These are phyloP conservation scores for Agrilus biguttatus DNA, from an alignment of 2,888 invertebrate species.

Conservation along the genomic window DNA sequence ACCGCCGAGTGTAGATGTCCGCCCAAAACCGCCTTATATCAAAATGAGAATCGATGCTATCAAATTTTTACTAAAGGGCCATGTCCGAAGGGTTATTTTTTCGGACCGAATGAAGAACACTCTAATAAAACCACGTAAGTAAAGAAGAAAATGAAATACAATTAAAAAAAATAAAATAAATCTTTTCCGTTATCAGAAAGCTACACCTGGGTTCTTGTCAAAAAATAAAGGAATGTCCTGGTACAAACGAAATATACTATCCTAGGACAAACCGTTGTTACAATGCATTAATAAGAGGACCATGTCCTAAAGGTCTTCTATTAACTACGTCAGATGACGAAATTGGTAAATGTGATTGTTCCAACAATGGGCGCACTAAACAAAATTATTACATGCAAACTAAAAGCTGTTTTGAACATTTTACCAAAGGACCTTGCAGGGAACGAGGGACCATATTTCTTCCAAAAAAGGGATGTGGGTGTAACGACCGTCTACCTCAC, in stretches of 20 bases:
- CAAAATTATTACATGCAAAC: conserved; percentile 42
- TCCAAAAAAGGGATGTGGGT: conserved; percentile 60
- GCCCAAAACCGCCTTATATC: conserved; percentile 60
- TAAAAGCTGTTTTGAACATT: conserved; percentile 67
- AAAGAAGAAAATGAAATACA: background rate
- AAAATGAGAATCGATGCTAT: conserved; percentile 55
- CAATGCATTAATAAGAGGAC: conserved; percentile 53
- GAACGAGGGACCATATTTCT: conserved; percentile 62
- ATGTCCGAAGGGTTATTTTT: conserved; percentile 57
- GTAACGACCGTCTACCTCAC: conserved; percentile 55
- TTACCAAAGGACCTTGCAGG: conserved; percentile 65
- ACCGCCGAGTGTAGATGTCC: conserved; percentile 73
- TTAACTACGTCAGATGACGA: conserved; percentile 43
- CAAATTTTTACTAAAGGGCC: conserved; percentile 61
- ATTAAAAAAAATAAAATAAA: conserved; percentile 1
- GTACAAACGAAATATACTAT: conserved; percentile 57
- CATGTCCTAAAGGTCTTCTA: conserved; percentile 61
- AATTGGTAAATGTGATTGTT: conserved; percentile 47
- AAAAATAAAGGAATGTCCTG: conserved; percentile 47
- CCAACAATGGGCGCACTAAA: conserved; percentile 27
- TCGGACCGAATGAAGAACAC: conserved; percentile 47
- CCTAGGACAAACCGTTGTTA: conserved; percentile 65
- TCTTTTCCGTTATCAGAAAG: conserved; percentile 15
- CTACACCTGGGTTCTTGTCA: conserved; percentile 60
- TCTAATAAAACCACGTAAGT: conserved; percentile 12